phyloP scores from a whole-genome alignment of 2,888 invertebrate species.

The Cerastis rubricosa region DNA sequence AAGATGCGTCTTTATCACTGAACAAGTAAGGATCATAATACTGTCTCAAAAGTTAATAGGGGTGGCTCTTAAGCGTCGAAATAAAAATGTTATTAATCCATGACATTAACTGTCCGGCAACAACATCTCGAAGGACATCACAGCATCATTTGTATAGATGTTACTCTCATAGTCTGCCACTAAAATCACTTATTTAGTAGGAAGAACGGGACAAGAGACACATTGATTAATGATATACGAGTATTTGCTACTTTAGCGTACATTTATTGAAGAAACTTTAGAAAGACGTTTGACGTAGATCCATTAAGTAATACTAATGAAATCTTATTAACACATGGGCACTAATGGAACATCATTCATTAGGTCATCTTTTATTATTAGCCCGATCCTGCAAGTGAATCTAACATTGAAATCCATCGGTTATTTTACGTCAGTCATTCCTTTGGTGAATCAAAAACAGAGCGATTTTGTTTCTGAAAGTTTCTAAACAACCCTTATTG shows the following conservation, averaged over 20 bases:
- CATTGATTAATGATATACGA: constrained; percentile 29
- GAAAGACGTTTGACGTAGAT: not conserved
- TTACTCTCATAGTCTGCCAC: constrained; percentile 24
- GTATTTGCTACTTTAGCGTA: constrained; percentile 8
- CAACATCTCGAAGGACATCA: constrained; percentile 18
- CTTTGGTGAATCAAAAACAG: not conserved
- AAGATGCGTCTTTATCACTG: constrained; percentile 24
- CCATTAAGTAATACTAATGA: constrained; percentile 19
- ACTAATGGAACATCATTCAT: constrained; percentile 8
- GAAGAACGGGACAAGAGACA: constrained; percentile 5
- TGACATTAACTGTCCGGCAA: constrained; percentile 40
- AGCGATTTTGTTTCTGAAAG: not conserved
- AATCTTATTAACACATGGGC: not conserved
- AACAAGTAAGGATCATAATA: constrained; percentile 16
- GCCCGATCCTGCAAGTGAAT: not conserved
- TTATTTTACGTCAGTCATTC: not conserved
- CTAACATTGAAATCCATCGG: constrained; percentile 2
- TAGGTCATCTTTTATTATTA: constrained; percentile 3
- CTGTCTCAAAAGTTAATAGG: constrained; percentile 12
- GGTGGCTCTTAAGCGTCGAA: constrained; percentile 42
- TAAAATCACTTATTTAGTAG: constrained; percentile 28
- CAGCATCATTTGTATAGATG: constrained; percentile 29
- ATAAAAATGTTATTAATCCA: constrained; percentile 62
- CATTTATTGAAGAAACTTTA: constrained; percentile 8
- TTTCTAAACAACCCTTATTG: not conserved